Evolutionary conservation across 2,888 invertebrate genomes (phyloP).

Genomic region (Leucania comma): DNA sequence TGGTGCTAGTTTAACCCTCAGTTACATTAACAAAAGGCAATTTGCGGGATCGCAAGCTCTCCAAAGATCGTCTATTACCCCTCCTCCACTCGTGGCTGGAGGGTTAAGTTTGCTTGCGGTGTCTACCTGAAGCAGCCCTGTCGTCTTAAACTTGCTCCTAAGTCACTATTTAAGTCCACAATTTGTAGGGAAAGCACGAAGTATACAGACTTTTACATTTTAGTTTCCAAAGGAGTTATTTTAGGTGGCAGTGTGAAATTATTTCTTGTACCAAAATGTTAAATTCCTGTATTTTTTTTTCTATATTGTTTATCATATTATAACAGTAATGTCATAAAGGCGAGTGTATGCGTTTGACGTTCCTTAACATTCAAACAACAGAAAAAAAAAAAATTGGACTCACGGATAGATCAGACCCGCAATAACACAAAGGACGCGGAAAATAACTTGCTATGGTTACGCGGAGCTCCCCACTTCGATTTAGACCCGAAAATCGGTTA

Average conservation of each 20-base stretch:
- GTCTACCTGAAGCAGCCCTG: slow-evolving; percentile 52
- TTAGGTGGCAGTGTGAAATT: slow-evolving; percentile 9
- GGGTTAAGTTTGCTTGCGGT: slow-evolving; percentile 61
- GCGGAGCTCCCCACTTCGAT: too few relatives aligned
- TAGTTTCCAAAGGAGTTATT: slow-evolving; percentile 34
- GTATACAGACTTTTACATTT: slow-evolving; percentile 45
- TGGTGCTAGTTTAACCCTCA: slow-evolving; percentile 39
- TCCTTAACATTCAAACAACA: too few relatives aligned
- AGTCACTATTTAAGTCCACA: slow-evolving; percentile 56
- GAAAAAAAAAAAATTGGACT: too few relatives aligned
- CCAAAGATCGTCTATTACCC: slow-evolving; percentile 47
- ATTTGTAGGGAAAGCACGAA: slow-evolving; percentile 58
- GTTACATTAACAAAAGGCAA: slow-evolving; percentile 59
- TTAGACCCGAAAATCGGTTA: too few relatives aligned
- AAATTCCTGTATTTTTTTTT: too few relatives aligned
- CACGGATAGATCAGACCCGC: too few relatives aligned
- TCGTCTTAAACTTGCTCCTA: slow-evolving; percentile 51
- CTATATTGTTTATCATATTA: too few relatives aligned
- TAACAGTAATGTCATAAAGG: too few relatives aligned
- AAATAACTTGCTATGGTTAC: too few relatives aligned
- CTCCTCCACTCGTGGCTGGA: slow-evolving; percentile 26
- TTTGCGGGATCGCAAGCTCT: slow-evolving; percentile 51
- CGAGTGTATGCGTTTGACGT: too few relatives aligned
- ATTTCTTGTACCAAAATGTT: neutral
- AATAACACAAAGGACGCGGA: too few relatives aligned